phyloP scores from a whole-genome alignment of 2,113 vertebrate genomes.

The Todiramphus chloris region DNA sequence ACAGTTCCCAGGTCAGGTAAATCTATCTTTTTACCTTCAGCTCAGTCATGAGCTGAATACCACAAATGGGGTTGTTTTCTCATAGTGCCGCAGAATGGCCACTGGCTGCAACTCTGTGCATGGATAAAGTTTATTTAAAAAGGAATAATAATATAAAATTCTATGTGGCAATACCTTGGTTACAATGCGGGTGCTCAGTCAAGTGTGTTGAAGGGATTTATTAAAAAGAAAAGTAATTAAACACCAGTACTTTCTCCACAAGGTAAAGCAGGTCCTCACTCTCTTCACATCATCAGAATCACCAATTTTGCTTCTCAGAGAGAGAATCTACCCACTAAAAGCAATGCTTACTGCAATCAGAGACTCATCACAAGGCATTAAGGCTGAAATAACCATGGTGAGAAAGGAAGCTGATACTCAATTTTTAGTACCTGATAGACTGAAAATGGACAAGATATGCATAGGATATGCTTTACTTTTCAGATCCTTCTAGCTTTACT shows the following conservation, averaged over 20 bases:
- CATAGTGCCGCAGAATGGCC: not conserved
- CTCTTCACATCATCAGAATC: not conserved
- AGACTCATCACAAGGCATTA: slow-evolving; percentile 24
- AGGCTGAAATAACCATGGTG: slow-evolving; percentile 2
- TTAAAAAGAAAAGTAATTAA: slow-evolving; percentile 49
- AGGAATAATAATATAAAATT: not conserved
- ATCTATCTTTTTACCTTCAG: not conserved
- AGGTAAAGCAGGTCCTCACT: not conserved
- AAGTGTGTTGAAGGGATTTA: not conserved
- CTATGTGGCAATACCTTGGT: not conserved
- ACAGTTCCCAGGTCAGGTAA: not conserved
- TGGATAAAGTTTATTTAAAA: not conserved
- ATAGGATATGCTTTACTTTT: not conserved
- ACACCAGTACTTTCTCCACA: not conserved
- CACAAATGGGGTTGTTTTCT: not conserved
- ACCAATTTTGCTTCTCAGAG: not conserved
- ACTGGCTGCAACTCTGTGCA: not conserved
- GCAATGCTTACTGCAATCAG: slow-evolving; percentile 9
- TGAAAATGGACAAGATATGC: slow-evolving; percentile 10
- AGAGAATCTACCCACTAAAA: slow-evolving; percentile 1
- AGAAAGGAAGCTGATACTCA: slow-evolving; percentile 6
- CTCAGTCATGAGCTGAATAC: not conserved
- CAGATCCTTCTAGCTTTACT: not conserved
- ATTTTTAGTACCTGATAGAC: slow-evolving; percentile 1
- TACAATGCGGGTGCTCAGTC: not conserved